These are phyloP conservation scores for Neodiprion virginianus DNA, from an alignment of 1,140 invertebrate species.

Conservation along the genomic window DNA sequence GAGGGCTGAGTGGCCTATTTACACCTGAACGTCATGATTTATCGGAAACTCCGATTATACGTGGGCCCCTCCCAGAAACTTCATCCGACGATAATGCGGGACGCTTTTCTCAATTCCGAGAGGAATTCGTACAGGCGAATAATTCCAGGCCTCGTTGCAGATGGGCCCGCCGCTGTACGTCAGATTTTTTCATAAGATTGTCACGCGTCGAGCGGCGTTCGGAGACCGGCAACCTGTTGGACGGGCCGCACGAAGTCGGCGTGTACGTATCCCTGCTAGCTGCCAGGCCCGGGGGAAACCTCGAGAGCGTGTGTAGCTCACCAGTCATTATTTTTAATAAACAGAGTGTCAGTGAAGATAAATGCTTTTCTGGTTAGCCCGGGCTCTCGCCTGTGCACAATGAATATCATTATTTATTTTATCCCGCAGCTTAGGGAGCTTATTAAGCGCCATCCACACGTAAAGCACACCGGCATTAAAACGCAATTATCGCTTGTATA, in stretches of 20 bases:
- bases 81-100: too few relatives aligned
- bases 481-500: conserved; percentile 3
- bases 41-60: background rate
- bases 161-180: too few relatives aligned
- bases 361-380: conserved; percentile 5
- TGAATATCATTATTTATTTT: conserved; percentile 8
- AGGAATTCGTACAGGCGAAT: too few relatives aligned
- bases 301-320: background rate
- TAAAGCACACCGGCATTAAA: conserved; percentile 1
- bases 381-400: background rate
- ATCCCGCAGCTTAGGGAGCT: conserved; percentile 6
- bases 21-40: background rate
- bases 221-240: background rate
- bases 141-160: too few relatives aligned
- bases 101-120: too few relatives aligned
- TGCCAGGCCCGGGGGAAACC: background rate
- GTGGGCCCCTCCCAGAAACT: background rate
- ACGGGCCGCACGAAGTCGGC: background rate
- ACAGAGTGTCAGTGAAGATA: conserved; percentile 7
- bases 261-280: background rate
- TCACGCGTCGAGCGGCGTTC: background rate
- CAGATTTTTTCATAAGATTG: background rate
- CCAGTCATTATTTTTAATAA: conserved; percentile 8
- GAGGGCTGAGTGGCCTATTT: conserved; percentile 6
- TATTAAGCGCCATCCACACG: conserved; percentile 6